phyloP scores from a whole-genome alignment of 35 echinoderm and acorn worm genomes.

The Stichopus chloronotus region DNA sequence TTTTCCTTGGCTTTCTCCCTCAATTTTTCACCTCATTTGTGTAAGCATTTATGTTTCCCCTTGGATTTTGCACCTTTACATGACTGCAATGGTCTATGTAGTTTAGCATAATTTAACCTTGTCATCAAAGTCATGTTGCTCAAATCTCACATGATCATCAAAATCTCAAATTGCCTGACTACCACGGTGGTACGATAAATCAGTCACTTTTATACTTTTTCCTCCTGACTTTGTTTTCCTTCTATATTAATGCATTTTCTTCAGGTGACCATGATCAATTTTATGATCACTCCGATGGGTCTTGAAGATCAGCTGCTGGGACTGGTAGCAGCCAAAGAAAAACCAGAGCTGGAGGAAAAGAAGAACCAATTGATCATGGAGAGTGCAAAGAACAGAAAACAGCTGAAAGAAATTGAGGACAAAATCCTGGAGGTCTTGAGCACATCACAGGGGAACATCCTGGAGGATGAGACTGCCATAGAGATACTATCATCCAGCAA shows the following conservation, averaged over 20 bases:
- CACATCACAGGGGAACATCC: constrained; percentile 94
- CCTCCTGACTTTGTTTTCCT: not conserved
- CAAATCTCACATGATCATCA: no score
- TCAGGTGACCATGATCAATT: constrained; percentile 75
- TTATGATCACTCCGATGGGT: constrained; percentile 97
- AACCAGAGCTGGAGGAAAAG: constrained; percentile 94
- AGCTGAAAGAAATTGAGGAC: constrained; percentile 99
- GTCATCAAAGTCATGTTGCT: no score
- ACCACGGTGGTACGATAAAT: no score
- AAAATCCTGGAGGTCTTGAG: constrained; percentile 94
- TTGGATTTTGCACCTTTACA: no score
- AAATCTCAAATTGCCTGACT: no score
- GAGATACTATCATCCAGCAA: constrained; percentile 97
- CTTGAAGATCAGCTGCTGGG: constrained; percentile 95
- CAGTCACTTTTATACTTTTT: no score
- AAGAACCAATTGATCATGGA: constrained; percentile 98
- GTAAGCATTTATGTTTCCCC: no score
- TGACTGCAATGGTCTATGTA: no score
- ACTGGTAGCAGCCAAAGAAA: constrained; percentile 94
- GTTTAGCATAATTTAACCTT: no score
- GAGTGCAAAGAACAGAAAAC: constrained; percentile 94
- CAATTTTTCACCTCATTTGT: no score
- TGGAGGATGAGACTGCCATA: constrained; percentile 99
- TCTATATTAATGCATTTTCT: not conserved
- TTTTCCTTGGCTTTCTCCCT: no score